These are phyloP conservation scores for Glaucidium brasilianum DNA, from an alignment of 2,113 vertebrate genomes.

Conservation along the genomic window DNA sequence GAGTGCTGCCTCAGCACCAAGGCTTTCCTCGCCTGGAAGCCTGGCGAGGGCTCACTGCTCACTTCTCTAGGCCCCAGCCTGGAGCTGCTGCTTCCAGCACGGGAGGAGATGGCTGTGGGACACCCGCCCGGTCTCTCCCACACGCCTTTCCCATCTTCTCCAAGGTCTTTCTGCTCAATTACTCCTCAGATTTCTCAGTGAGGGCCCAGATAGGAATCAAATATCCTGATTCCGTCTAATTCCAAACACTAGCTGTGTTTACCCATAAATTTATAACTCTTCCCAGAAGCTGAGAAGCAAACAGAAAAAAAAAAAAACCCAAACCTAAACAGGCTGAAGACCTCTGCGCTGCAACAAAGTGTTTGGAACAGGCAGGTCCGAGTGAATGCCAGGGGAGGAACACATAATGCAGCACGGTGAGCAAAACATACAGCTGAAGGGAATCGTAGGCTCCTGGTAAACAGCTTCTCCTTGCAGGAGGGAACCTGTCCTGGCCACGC, in stretches of 20 bases:
- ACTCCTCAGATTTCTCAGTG: neutral
- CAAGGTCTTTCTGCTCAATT: neutral
- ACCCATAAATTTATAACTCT: neutral
- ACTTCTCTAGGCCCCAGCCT: neutral
- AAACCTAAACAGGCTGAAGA: neutral
- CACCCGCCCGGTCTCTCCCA: neutral
- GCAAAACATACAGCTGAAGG: neutral
- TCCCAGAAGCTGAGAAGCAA: neutral
- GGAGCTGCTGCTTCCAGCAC: neutral
- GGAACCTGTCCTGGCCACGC: rapidly evolving
- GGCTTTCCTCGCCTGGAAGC: rapidly evolving
- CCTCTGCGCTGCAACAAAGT: neutral
- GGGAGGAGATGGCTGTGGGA: neutral
- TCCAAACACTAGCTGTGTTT: neutral
- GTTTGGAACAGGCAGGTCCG: neutral
- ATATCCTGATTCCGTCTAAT: neutral
- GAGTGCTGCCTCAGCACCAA: rapidly evolving
- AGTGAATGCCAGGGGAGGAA: neutral
- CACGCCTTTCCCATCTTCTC: neutral
- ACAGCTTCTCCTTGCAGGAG: neutral
- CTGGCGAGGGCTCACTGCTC: neutral
- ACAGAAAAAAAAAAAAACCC: rapidly evolving
- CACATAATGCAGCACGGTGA: rapidly evolving
- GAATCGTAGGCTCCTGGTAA: neutral
- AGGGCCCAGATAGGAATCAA: neutral